Evolutionary conservation across 2,113 vertebrate genomes (phyloP), one percentile per base, ranked within the genome.

Genomic region (Percina caprodes): DNA sequence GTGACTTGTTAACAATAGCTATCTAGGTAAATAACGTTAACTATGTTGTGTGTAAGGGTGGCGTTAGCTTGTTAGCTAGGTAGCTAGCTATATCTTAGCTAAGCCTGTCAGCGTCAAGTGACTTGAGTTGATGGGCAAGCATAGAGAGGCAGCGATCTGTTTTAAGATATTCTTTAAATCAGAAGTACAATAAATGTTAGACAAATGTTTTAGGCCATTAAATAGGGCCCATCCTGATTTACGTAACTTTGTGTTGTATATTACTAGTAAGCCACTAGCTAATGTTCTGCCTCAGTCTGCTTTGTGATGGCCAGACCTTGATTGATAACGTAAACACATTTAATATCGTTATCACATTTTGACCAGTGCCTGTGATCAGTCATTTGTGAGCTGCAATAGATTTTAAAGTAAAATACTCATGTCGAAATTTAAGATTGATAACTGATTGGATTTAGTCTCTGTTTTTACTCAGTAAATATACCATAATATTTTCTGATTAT

Each of bases 231-330:
- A 16, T 6, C 1, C 49, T 68, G 73, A 73, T 81, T 80, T 42
- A 59, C 86, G 90, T 77, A 86, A 88, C 84, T 85, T 82, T 81
- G 71, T 83, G 86, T 84, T 71, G 80, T 85, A 75, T 81, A 79
- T 82, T 73, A 77, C 79, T 83, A 49, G 74, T 56, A 83, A 88
- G 80, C 75, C 9, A 26, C n/a, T 5, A 56, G 84, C 80, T 69
- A 88, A 81, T 81, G 73, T 24, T 42, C 23, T 77, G 18, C 14
- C 42, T 59, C 9, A 24, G n/a, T 78, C 45, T 86, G 83, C 86
- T 84, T 84, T 88, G 77, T 89, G 78, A 81, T 85, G 19, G 82
- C 46, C 48, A 82, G 60, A 69, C 51, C 60, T 86, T 3, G 58
- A 21, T 65, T 23, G 12, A 15, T 73, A 77, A 83, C 56, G 35